These are phyloP conservation scores for Peromyscus attwateri DNA, from an alignment of 2,797 vertebrate genomes.

Conservation along the genomic window DNA sequence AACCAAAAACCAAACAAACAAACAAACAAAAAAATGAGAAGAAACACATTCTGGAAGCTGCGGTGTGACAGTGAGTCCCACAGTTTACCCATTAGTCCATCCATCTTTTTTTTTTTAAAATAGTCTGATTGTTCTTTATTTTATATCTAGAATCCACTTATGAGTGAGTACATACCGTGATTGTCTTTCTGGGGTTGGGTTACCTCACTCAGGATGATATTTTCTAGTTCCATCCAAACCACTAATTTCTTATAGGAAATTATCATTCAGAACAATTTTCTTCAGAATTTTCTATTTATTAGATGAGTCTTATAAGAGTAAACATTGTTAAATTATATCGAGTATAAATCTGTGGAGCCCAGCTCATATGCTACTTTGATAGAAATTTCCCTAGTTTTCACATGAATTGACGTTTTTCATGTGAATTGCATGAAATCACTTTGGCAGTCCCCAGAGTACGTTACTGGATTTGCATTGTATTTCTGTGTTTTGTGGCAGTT, in stretches of 20 bases:
- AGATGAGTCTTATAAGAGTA: neutral
- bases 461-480: conserved; percentile 25
- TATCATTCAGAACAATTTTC: neutral
- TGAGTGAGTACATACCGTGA: too few species aligned
- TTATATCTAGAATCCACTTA: too few species aligned
- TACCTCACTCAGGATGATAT: too few species aligned
- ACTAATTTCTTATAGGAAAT: conserved; percentile 35
- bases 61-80: too few species aligned
- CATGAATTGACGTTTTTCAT: neutral
- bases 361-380: neutral
- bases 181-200: too few species aligned
- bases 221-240: too few species aligned
- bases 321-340: neutral
- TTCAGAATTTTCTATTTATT: conserved; percentile 29
- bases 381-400: conserved; percentile 8
- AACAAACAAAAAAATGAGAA: too few species aligned
- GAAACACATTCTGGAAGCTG: too few species aligned
- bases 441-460: neutral
- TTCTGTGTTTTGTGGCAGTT: neutral
- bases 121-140: too few species aligned
- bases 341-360: neutral
- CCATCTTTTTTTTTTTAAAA: too few species aligned
- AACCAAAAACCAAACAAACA: too few species aligned
- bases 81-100: too few species aligned
- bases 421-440: neutral